Evolutionary conservation across 2,797 vertebrate genomes (phyloP).

Genomic region (Catharus ustulatus): DNA sequence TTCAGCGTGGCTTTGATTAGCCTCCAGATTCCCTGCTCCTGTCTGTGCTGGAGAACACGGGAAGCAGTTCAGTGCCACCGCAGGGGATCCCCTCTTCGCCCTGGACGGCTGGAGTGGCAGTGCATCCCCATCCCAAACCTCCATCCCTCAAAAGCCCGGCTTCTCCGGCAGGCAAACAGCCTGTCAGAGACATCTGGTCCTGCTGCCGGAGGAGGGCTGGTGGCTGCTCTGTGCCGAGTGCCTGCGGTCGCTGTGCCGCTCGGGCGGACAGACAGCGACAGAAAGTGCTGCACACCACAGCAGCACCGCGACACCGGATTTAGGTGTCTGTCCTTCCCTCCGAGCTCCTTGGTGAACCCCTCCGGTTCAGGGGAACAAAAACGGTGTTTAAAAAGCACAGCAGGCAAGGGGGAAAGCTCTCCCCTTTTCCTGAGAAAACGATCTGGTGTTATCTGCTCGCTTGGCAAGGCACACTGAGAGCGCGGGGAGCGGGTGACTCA

Average conservation of each 20-base stretch:
- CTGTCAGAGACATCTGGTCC: not conserved
- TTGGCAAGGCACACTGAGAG: not conserved
- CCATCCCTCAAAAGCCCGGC: not conserved
- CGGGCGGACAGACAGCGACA: not conserved
- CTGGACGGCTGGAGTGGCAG: not conserved
- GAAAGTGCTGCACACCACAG: not conserved
- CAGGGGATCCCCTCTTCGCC: accelerated
- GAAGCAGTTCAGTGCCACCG: not conserved
- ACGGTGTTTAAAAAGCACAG: accelerated
- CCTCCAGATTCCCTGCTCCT: not conserved
- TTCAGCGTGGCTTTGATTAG: not conserved
- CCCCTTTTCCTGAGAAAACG: not conserved
- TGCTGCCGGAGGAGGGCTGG: not conserved
- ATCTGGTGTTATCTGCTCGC: not conserved
- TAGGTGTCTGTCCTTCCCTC: not conserved
- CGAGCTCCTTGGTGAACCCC: accelerated
- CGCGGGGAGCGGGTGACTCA: slow-evolving; percentile 24
- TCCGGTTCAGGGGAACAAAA: not conserved
- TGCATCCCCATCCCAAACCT: accelerated
- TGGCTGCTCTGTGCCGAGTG: not conserved
- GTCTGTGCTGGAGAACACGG: not conserved
- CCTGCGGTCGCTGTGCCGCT: not conserved
- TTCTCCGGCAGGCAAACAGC: not conserved
- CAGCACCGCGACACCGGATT: accelerated
- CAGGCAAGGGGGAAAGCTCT: accelerated